Conservation (phyloP, 2,113 vertebrate species). For the Cranoglanis bouderius region DNA sequence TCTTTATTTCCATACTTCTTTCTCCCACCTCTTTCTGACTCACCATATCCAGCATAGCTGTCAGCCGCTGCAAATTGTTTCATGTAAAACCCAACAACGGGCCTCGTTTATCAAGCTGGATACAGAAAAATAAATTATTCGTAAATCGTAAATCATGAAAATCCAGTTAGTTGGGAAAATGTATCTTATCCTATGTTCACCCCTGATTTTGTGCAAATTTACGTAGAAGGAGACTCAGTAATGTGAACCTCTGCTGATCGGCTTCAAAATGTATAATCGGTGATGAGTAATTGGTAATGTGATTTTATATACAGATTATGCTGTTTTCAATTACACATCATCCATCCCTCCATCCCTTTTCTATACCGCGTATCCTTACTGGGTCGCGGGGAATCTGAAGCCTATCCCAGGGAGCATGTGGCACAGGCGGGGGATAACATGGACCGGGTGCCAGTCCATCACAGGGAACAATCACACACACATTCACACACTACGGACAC, state of each 20-base stretch:
- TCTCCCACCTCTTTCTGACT: neutral
- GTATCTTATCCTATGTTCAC: neutral
- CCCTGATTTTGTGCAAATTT: neutral
- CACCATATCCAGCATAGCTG: slow-evolving; percentile 20
- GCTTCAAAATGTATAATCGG: neutral
- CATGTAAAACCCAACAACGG: neutral
- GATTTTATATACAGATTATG: neutral
- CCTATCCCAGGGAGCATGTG: too few relatives aligned
- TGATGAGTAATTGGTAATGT: neutral
- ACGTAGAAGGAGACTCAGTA: neutral
- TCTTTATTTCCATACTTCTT: neutral
- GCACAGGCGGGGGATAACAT: too few relatives aligned
- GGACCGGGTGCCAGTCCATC: too few relatives aligned
- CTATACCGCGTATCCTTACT: too few relatives aligned
- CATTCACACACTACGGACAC: too few relatives aligned
- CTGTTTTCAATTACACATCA: too few relatives aligned
- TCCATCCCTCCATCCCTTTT: too few relatives aligned
- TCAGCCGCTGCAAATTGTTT: slow-evolving; percentile 23
- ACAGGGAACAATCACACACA: too few relatives aligned
- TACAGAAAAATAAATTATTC: neutral
- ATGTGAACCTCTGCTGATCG: neutral
- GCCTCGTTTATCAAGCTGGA: neutral
- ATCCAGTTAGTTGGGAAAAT: neutral
- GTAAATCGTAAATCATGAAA: neutral
- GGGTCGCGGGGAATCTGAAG: too few relatives aligned